phyloP scores from a whole-genome alignment of 2,888 invertebrate genomes.

The Drosophila pegasa region DNA sequence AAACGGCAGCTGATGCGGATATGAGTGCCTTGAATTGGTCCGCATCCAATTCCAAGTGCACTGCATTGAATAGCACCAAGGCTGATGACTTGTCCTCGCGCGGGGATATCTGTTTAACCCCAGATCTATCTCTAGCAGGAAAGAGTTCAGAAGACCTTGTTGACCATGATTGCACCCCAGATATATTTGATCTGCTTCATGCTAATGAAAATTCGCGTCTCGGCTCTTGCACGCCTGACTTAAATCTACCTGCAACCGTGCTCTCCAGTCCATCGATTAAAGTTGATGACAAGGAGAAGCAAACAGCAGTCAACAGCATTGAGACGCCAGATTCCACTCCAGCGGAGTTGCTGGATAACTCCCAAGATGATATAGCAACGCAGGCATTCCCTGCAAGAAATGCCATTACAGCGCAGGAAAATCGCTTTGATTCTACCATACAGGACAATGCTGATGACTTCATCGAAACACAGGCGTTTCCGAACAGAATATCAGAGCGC shows the following conservation, averaged over 20 bases:
- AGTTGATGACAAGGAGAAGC: conserved; percentile 9
- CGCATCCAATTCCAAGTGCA: conserved; percentile 48
- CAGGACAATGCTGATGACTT: conserved; percentile 8
- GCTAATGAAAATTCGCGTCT: background rate
- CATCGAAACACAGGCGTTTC: background rate
- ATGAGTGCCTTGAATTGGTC: conserved; percentile 61
- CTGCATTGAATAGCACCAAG: conserved; percentile 56
- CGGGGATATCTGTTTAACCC: conserved; percentile 38
- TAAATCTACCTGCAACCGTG: conserved; percentile 2
- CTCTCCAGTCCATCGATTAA: conserved; percentile 2
- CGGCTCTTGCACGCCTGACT: background rate
- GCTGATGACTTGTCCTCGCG: background rate
- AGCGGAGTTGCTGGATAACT: background rate
- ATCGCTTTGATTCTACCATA: background rate
- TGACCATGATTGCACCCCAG: conserved; percentile 55
- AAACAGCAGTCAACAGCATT: conserved; percentile 27
- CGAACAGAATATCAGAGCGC: background rate
- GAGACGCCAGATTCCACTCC: conserved; percentile 47
- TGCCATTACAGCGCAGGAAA: background rate
- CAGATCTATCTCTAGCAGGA: conserved; percentile 36
- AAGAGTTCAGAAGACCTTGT: background rate
- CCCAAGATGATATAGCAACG: conserved; percentile 38
- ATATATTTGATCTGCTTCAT: conserved; percentile 46
- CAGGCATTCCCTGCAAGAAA: conserved; percentile 29
- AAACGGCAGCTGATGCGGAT: conserved; percentile 28